phyloP scores from a whole-genome alignment of 1,140 invertebrate species.

The Zaprionus kolodkinae region DNA sequence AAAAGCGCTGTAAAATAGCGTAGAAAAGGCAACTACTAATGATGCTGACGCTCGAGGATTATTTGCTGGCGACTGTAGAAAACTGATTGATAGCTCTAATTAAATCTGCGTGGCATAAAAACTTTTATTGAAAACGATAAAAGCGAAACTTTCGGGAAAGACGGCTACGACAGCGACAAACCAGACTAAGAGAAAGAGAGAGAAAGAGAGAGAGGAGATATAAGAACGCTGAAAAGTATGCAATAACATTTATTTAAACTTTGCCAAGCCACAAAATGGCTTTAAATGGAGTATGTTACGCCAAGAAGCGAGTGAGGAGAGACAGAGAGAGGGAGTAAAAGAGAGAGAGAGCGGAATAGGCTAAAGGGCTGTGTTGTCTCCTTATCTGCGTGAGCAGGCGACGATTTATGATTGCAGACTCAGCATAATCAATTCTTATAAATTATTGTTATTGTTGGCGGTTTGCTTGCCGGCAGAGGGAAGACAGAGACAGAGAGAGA shows the following conservation, averaged over 20 bases:
- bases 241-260: constrained; percentile 61
- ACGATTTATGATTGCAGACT: constrained; percentile 79
- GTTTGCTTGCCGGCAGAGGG: constrained; percentile 38
- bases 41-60: constrained; percentile 60
- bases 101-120: constrained; percentile 68
- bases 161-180: constrained; percentile 12
- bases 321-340: background rate
- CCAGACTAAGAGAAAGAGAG: background rate
- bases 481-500: background rate
- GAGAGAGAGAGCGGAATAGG: background rate
- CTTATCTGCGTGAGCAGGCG: constrained; percentile 52
- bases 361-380: constrained; percentile 41
- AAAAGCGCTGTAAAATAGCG: constrained; percentile 32
- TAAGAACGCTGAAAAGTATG: constrained; percentile 28
- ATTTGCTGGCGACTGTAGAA: constrained; percentile 53
- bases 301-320: background rate
- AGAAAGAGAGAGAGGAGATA: constrained; percentile 8
- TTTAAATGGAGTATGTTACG: constrained; percentile 45
- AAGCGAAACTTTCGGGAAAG: constrained; percentile 40
- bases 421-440: constrained; percentile 82
- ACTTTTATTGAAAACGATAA: constrained; percentile 72
- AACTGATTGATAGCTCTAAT: constrained; percentile 77
- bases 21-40: constrained; percentile 33
- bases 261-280: constrained; percentile 61
- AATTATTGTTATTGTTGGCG: constrained; percentile 79